Evolutionary conservation across 2,888 invertebrate genomes (phyloP), one percentile per base, ranked within the genome.

Genomic region (Dynastes grantii): DNA sequence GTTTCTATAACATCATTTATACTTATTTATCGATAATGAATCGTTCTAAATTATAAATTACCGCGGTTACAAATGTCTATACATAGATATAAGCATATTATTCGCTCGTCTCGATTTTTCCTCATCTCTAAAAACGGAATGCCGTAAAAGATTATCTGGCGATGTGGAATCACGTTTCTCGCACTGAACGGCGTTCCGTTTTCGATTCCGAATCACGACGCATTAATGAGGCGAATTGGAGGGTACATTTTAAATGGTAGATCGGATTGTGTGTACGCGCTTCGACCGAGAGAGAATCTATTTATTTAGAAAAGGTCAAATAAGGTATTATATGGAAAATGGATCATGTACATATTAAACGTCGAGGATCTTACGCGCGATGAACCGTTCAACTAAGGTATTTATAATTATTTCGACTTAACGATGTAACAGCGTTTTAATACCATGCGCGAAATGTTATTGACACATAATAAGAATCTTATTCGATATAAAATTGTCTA

Each of bases 161-260:
- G 55, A 70, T 82, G 80, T 80, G 81, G 81, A 82, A 82, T 82
- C 82, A 82, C 82, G 82, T 81, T 82, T 80, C 55, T 55, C 55
- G 22, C 8, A 55, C 55, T 45, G 55, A 55, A 8, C 55, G 16
- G 55, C 16, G 22, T 55, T 16, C 67, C 76, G 70, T 78, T 68
- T 80, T 81, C 80, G 67, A 81, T 80, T 80, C 80, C 81, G 81
- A 82, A 81, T 82, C 81, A 81, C 81, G 82, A 82, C 76, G 79
- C 76, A 78, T 76, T 76, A 79, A 77, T 79, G 79, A 79, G 79
- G 79, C 45, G 45, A 45, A 45, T 45, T 45, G 45, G 45, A 45
- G 45, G 45, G 45, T 45, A 45, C 45, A 8, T 45, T 71, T 79
- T 6, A 55, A 55, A 55, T 45, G 45, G 22, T 16, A 8, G 22